Evolutionary conservation across 37 sponge, comb jelly and placozoan genomes (phyloP), one percentile per base, ranked within the genome.

Genomic region (Geodia barretti): DNA sequence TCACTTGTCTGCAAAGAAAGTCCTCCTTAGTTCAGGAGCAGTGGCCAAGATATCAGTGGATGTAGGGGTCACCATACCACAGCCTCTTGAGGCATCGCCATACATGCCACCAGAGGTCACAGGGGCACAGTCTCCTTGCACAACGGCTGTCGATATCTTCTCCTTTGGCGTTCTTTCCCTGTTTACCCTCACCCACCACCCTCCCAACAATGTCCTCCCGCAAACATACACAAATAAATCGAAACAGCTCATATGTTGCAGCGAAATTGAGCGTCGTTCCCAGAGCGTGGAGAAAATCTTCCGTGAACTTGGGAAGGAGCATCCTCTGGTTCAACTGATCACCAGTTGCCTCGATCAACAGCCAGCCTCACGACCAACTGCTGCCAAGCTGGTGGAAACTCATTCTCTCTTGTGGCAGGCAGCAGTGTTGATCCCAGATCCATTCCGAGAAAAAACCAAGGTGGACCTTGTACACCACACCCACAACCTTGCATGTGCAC

Each of bases 41-140:
- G 41, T 72, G 4, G 82, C 88, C 41, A 87, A 87, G 42, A 73
- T 87, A 9, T 36, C 77, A 17, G n/a, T n/a, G n/a, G 77, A 87
- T 42, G 68, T 71, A 19, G 82, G 77, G 0, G 54, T 82, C 0
- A 59, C n/a, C n/a, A n/a, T 33, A 3, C 40, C 60, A 14, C 9
- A 34, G 4, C 47, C 47, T 0, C 54, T 72, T 5, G 81, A 80
- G 60, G 29, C 41, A 1, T 59, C 34, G 2, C 21, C 26, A 4
- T 38, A 28, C n/a, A n/a, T n/a, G n/a, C n/a, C n/a, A n/a, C n/a
- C n/a, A n/a, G n/a, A n/a, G n/a, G n/a, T n/a, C n/a, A n/a, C n/a
- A n/a, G n/a, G 11, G 24, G 65, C 64, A 38, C 66, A 41, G 28
- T 41, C 28, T 41, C 37, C 62, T 39, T 40, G 29, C 33, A n/a